Base-by-base conservation (phyloP, 2,888 invertebrate genomes). In the Odontocolon sp. region DNA sequence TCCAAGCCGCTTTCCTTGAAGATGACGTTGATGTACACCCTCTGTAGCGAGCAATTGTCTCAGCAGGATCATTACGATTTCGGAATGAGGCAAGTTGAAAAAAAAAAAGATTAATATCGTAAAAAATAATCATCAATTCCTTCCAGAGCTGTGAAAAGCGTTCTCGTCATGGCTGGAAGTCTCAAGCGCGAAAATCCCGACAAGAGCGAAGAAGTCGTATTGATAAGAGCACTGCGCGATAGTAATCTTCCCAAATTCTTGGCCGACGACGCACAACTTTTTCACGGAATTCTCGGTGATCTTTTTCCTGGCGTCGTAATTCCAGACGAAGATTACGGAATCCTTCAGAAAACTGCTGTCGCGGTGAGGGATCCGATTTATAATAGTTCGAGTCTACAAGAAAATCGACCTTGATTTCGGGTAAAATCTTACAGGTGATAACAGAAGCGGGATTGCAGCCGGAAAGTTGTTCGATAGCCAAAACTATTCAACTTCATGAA, bases 51-150 rank as follows among this genome's bases (percentile, higher is more conserved):
- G 87, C 97, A 97, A 87, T 92, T 98, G 1, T 97, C 97, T 0
- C 96, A 97, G 83, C 97, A 97, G 87, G 95, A 97, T 87, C 97
- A 98, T 86, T 98, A 98, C 86, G 97, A 98, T 90, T 97, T 97
- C 85, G 96, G 96, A 36, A 97, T 98, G 97, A 92, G 91, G 91
- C 90, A 72, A 66, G 63, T 36, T 50, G 28, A 26, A 23, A 28
- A 50, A 26, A 26, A 2, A n/a, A 8, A 26, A 26, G 5, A 26
- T 26, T n/a, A 26, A 5, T 5, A 26, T 14, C 31, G 9, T 52
- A 33, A 38, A 45, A 33, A 11, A 16, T 2, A 61, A 36, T 31
- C 9, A 21, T 40, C n/a, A 1, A 16, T 69, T 28, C 52, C 74
- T 70, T 82, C 18, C 66, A 91, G 98, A 79, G 98, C 98, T 0